Conservation (phyloP, 2,113 vertebrate genomes). For the Paradoxurus hermaphroditus region DNA sequence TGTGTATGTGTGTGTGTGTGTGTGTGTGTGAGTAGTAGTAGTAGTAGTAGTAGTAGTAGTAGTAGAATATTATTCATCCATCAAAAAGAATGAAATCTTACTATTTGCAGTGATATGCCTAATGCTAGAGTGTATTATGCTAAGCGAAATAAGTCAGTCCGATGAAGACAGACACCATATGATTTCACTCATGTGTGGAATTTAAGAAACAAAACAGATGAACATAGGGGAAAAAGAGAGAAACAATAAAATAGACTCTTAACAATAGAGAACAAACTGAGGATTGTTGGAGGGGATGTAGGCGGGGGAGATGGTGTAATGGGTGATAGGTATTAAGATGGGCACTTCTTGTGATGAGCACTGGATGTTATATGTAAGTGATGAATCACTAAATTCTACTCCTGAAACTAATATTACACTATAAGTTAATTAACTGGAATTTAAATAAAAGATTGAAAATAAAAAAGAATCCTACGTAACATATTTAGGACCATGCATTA, state of each 20-base stretch:
- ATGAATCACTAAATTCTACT: background rate
- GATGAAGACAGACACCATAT: background rate
- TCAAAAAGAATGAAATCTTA: background rate
- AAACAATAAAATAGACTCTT: background rate
- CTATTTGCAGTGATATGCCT: background rate
- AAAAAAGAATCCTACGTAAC: background rate
- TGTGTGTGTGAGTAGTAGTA: too few species aligned
- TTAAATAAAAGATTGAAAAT: background rate
- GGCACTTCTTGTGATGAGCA: background rate
- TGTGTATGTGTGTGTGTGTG: too few species aligned
- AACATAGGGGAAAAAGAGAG: background rate
- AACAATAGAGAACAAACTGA: background rate
- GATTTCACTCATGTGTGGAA: background rate
- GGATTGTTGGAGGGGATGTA: background rate
- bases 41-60: too few species aligned
- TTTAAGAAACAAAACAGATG: background rate
- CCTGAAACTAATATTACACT: background rate
- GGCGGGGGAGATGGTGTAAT: too few species aligned
- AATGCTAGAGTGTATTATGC: background rate
- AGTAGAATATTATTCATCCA: background rate
- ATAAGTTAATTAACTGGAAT: background rate
- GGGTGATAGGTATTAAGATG: background rate
- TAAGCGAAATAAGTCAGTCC: background rate
- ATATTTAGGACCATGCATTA: background rate
- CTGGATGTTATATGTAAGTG: background rate